Percentiles rank a stretch among this genome's conserved stretches.
These are phyloP conservation scores for Paguma larvata DNA, from an alignment of 2,797 vertebrate species.

Conservation along the genomic window DNA sequence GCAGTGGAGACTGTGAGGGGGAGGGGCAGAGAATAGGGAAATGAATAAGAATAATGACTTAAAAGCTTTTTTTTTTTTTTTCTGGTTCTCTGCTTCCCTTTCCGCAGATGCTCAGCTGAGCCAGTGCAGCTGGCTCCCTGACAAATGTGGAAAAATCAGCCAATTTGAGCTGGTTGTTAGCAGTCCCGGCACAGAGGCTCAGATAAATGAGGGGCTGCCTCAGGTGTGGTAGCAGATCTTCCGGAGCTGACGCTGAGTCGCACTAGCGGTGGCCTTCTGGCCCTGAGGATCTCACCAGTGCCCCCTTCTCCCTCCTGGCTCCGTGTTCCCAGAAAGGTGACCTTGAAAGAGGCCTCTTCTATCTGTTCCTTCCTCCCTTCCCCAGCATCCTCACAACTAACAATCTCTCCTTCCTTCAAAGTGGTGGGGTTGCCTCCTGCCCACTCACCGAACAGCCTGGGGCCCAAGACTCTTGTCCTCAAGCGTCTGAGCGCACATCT, in stretches of 20 bases:
- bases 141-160: constrained; percentile 97
- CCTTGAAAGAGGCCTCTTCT: constrained; percentile 87
- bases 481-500: too few relatives aligned
- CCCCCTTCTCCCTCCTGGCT: constrained; percentile 89
- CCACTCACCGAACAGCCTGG: background rate
- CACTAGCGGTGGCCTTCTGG: constrained; percentile 87
- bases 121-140: constrained; percentile 94
- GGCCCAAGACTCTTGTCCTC: background rate
- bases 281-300: constrained; percentile 76
- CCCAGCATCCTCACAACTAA: background rate
- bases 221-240: constrained; percentile 94
- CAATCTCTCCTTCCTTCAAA: background rate
- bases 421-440: background rate
- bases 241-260: constrained; percentile 89
- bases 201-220: constrained; percentile 94
- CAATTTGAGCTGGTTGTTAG: constrained; percentile 97
- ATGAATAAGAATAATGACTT: constrained; percentile 92
- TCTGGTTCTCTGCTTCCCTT: constrained; percentile 90
- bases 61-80: constrained; percentile 89
- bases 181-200: constrained; percentile 90
- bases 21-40: constrained; percentile 83
- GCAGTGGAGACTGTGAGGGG: constrained; percentile 69
- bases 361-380: background rate
- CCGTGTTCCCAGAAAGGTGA: constrained; percentile 91
- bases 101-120: constrained; percentile 92